These are phyloP conservation scores for Tetropium fuscum DNA, from an alignment of 2,888 invertebrate genomes.

Conservation along the genomic window DNA sequence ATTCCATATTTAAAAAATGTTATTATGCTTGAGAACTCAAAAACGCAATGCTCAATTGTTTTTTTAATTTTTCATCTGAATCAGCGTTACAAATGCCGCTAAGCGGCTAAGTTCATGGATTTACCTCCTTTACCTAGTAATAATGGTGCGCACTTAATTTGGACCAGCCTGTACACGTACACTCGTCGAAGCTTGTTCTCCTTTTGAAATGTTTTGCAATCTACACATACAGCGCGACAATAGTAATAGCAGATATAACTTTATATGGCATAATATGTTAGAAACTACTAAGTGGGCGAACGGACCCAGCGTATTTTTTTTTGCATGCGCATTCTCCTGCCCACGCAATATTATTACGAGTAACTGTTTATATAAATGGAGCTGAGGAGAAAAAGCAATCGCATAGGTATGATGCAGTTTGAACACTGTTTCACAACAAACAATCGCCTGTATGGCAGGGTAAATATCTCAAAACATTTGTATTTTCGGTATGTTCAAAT, in stretches of 20 bases:
- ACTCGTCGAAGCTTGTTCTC: background rate
- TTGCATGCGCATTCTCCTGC: conserved; percentile 22
- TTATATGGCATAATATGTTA: conserved; percentile 29
- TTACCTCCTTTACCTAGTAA: too few species aligned
- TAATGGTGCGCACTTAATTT: too few species aligned
- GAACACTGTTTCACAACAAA: conserved; percentile 6
- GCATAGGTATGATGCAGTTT: conserved; percentile 3
- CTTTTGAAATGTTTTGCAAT: background rate
- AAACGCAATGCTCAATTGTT: too few species aligned
- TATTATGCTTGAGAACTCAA: too few species aligned
- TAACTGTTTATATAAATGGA: conserved; percentile 29
- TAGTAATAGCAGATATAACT: conserved; percentile 13
- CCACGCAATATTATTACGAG: conserved; percentile 21
- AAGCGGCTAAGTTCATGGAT: too few species aligned
- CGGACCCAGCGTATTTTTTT: conserved; percentile 18
- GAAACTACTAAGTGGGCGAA: conserved; percentile 24
- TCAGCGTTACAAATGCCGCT: too few species aligned
- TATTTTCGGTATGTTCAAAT: too few species aligned
- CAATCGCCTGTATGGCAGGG: background rate
- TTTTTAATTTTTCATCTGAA: too few species aligned
- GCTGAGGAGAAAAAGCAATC: background rate
- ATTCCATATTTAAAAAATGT: too few species aligned
- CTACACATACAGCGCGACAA: background rate
- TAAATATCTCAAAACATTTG: conserved; percentile 3
- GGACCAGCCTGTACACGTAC: too few species aligned